Percentiles rank a stretch among this genome's conserved stretches.
These are phyloP conservation scores for Biston betularia DNA, from an alignment of 2,888 invertebrate genomes.

Conservation along the genomic window DNA sequence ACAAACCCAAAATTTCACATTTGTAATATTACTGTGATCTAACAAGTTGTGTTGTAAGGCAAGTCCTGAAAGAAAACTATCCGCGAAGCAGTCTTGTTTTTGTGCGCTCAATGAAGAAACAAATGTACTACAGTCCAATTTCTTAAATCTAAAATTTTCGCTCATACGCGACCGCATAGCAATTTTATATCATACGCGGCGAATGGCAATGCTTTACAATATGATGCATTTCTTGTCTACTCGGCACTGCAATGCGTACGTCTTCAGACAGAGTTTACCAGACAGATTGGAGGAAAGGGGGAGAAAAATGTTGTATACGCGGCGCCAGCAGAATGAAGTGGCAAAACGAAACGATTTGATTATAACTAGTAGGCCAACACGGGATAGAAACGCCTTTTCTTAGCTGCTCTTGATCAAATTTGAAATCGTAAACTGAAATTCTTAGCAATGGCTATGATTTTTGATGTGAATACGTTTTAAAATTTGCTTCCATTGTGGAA, in stretches of 20 bases:
- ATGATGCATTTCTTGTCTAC: constrained; percentile 19
- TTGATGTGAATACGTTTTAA: no score
- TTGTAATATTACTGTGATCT: no score
- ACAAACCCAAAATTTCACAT: no score
- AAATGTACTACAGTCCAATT: neutral
- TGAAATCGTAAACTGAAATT: no score
- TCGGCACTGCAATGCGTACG: constrained; percentile 20
- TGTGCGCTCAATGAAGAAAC: neutral
- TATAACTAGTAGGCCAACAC: neutral
- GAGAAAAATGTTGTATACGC: constrained; percentile 1
- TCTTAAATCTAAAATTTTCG: constrained; percentile 2
- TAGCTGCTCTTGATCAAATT: no score
- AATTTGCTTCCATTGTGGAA: no score
- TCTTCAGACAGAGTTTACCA: constrained; percentile 9
- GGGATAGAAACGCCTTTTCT: no score
- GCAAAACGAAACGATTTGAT: neutral
- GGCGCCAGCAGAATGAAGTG: constrained; percentile 16
- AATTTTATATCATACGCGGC: constrained; percentile 7
- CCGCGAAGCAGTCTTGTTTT: no score
- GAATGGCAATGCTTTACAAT: constrained; percentile 15
- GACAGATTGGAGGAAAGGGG: constrained; percentile 11
- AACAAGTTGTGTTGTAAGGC: no score
- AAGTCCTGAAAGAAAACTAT: no score
- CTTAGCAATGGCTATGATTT: no score
- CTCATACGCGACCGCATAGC: neutral